Evolutionary conservation across 2,113 vertebrate species (phyloP), one percentile per base, ranked within the genome.

Genomic region (Aphelocoma coerulescens): DNA sequence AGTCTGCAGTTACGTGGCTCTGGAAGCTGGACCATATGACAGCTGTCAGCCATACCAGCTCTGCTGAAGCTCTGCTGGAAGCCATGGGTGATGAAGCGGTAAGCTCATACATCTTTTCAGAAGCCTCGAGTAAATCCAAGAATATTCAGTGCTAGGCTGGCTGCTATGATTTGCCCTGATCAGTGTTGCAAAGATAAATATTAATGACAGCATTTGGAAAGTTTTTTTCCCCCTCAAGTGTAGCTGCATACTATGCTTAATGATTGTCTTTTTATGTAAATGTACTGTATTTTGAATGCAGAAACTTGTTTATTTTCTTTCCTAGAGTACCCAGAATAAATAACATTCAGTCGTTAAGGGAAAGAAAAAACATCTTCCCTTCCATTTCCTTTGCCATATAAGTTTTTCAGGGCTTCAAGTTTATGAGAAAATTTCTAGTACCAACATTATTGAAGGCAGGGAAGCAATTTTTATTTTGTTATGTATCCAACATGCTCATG

Each of bases 71-170:
- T 65, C 93, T 99, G 91, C 93, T 97, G 91, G 97, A 98, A 95
- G 98, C 98, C 52, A 95, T 97, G 96, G 93, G 65, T 71, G 98
- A 98, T 52, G 81, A 96, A 39, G 94, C 61, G 33, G 98, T 98
- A 93, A 98, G 97, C 88, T 84, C 75, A 51, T 28, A 19, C 72
- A 83, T 89, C 96, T 95, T 90, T 91, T 91, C 78, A 79, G 87
- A 95, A 83, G 48, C 66, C 69, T 93, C 44, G 51, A 93, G 63
- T 94, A 94, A 90, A 89, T 85, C 86, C 54, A n/a, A 54, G 83
- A 79, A 66, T 89, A 71, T 69, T 68, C 71, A 49, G 11, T 72
- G 84, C 82, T 82, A 57, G 28, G 76, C 58, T 79, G 77, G 79
- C 72, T 75, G 58, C 89, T 88, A 58, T 33, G 35, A 58, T 77